Base-by-base conservation (phyloP, 1,140 invertebrate species). In the Lepidurus apus region DNA sequence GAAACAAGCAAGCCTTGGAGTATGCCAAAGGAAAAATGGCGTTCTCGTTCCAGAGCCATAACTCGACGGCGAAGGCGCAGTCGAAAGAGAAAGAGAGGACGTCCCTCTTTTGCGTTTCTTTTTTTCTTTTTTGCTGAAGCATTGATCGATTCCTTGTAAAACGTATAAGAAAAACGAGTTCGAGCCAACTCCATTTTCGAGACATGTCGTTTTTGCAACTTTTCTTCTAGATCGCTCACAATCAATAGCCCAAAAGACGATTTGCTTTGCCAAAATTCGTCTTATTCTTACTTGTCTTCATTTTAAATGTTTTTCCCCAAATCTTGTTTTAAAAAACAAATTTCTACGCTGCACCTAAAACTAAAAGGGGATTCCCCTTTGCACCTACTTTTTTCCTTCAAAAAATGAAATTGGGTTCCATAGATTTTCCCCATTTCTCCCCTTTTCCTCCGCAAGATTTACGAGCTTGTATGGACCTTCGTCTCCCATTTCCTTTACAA, bases 81-180 rank as follows among this genome's bases (percentile, higher is more conserved):
- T 47, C 45, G 45, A 65, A 17, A 65, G 11, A 65, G 47, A 65
- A 8, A 65, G 53, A 17, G 53, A 17, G 9, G 53, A 11, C 53
- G 53, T 17, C 13, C 53, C 13, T 65, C 17, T 47, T 47, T 10
- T 47, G 3, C 9, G 45, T 21, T 65, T 65, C 21, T 65, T 65
- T 7, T 65, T 17, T 47, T 4, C 21, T 7, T 65, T 17, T 47
- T 4, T 26, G 10, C 7, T 7, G 21, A 9, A 21, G 53, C 53
- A 65, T 65, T 65, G 53, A 65, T 65, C 53, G 53, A 65, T 65
- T 65, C 21, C 53, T 65, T 65, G 53, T 65, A 9, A 65, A 65
- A 65, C 21, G 53, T 65, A 47, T 65, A 65, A 13, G 9, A 65
- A 65, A 17, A 65, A 65, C 34, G 13, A 8, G 21, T 65, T 17